phyloP scores from a whole-genome alignment of 1,140 invertebrate species.

The Grapholita molesta region DNA sequence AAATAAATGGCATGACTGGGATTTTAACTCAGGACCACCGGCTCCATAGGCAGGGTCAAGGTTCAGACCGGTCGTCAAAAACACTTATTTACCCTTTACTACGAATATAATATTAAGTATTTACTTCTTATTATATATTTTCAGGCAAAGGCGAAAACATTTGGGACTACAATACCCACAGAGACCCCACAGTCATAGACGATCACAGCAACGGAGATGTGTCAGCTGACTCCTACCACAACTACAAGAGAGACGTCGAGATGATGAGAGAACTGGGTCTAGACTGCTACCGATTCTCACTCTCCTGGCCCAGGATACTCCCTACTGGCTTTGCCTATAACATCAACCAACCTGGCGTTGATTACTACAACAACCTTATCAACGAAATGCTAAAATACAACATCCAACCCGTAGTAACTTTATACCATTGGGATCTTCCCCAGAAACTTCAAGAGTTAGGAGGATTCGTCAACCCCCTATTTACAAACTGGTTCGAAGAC shows the following conservation, averaged over 20 bases:
- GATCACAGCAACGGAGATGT: slow-evolving; percentile 45
- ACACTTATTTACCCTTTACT: too few species aligned
- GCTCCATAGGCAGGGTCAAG: too few species aligned
- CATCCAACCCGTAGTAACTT: slow-evolving; percentile 63
- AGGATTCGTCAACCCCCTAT: slow-evolving; percentile 49
- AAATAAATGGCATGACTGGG: too few species aligned
- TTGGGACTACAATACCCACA: slow-evolving; percentile 70
- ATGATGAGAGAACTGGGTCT: slow-evolving; percentile 54
- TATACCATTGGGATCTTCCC: slow-evolving; percentile 62
- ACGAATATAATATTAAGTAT: too few species aligned
- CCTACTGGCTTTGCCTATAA: slow-evolving; percentile 75
- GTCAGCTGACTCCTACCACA: slow-evolving; percentile 44
- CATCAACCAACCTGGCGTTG: slow-evolving; percentile 73
- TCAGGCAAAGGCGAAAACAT: slow-evolving; percentile 76
- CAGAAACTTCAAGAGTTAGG: slow-evolving; percentile 57
- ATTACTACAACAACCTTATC: slow-evolving; percentile 81
- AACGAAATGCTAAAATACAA: slow-evolving; percentile 64
- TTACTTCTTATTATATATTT: slow-evolving; percentile 18
- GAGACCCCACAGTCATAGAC: slow-evolving; percentile 31
- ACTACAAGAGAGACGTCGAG: slow-evolving; percentile 48
- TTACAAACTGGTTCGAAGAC: slow-evolving; percentile 76
- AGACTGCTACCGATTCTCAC: slow-evolving; percentile 79
- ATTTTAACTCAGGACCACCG: too few species aligned
- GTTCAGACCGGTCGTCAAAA: too few species aligned
- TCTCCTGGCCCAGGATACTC: slow-evolving; percentile 81